Evolutionary conservation across 2,888 invertebrate species (phyloP).

Genomic region (Polydrusus tereticollis): DNA sequence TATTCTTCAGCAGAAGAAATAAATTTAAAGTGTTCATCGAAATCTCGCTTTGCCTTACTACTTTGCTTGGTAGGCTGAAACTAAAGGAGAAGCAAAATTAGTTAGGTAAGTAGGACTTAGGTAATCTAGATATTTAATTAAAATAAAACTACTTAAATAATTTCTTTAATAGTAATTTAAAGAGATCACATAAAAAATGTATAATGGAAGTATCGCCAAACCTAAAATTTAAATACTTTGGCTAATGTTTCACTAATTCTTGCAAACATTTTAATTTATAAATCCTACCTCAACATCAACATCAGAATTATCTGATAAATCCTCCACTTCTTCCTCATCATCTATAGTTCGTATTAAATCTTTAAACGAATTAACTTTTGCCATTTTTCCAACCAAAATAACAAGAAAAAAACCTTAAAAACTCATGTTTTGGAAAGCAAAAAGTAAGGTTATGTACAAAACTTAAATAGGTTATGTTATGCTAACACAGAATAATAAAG

Average conservation of each 20-base stretch:
- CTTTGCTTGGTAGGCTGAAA: constrained; percentile 87
- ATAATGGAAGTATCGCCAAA: too few relatives aligned
- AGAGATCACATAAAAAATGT: too few relatives aligned
- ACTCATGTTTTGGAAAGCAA: too few relatives aligned
- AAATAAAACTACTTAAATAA: too few relatives aligned
- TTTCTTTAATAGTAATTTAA: too few relatives aligned
- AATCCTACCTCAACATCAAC: constrained; percentile 81
- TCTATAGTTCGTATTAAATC: constrained; percentile 83
- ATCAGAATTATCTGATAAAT: constrained; percentile 85
- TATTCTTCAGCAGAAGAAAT: constrained; percentile 83
- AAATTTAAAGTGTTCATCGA: constrained; percentile 87
- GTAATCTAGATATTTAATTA: too few relatives aligned
- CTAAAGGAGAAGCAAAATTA: constrained; percentile 58
- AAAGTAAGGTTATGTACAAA: too few relatives aligned
- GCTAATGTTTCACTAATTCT: too few relatives aligned
- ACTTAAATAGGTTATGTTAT: too few relatives aligned
- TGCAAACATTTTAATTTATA: background rate
- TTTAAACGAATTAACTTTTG: constrained; percentile 27
- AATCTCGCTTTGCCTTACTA: constrained; percentile 76
- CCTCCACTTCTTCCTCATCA: constrained; percentile 84
- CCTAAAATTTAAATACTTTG: too few relatives aligned
- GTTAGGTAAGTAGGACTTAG: background rate
- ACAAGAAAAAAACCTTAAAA: too few relatives aligned
- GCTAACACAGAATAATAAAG: too few relatives aligned
- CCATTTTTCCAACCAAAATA: constrained; percentile 1